phyloP scores from a whole-genome alignment of 2,113 vertebrate genomes.

The Morone saxatilis region DNA sequence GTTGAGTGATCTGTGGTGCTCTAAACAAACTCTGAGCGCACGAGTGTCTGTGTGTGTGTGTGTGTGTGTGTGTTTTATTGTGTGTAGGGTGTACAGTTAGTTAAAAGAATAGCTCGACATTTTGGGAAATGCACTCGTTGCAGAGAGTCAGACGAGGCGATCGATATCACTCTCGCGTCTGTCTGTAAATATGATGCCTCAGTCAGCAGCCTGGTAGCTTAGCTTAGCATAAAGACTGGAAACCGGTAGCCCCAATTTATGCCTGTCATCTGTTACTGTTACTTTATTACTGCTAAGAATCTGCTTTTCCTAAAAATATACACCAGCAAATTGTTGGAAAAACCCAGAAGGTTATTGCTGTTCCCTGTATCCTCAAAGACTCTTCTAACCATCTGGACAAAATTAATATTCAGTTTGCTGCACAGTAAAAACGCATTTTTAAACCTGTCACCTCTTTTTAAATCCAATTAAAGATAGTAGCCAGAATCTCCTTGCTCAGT shows the following conservation, averaged over 20 bases:
- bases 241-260: no score
- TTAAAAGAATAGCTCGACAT: constrained; percentile 21
- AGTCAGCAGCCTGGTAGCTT: not conserved
- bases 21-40: constrained; percentile 44
- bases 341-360: not conserved
- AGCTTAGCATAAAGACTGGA: constrained; percentile 9
- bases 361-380: not conserved
- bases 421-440: not conserved
- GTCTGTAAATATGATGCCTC: not conserved
- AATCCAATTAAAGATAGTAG: not conserved
- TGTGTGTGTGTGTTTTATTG: constrained; percentile 10
- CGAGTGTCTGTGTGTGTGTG: constrained; percentile 25
- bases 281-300: not conserved
- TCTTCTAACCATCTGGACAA: not conserved
- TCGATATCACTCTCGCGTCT: not conserved
- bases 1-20: constrained; percentile 49
- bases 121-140: not conserved
- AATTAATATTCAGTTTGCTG: not conserved
- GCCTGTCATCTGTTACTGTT: not conserved
- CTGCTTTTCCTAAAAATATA: not conserved
- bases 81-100: constrained; percentile 39
- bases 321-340: not conserved
- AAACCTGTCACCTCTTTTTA: not conserved
- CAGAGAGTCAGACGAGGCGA: not conserved
- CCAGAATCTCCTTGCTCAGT: not conserved